A percentile compares a stretch with the other conserved stretches of the same genome.
phyloP scores from a whole-genome alignment of 2,113 vertebrate species.

The Dunckerocampus dactyliophorus region DNA sequence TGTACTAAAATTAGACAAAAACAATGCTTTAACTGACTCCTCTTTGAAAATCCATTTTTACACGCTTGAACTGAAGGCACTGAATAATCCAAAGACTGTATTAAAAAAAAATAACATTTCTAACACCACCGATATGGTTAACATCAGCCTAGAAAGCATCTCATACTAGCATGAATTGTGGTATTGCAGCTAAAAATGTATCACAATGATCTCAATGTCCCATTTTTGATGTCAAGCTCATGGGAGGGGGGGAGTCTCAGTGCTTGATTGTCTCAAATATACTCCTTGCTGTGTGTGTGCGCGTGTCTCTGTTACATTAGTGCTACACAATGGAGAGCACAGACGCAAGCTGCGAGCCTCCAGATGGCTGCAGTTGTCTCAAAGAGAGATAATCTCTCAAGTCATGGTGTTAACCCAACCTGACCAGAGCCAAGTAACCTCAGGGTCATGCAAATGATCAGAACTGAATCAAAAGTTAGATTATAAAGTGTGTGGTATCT shows the following conservation, averaged over 20 bases:
- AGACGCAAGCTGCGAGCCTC: conserved; percentile 13
- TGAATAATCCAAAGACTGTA: conserved; percentile 36
- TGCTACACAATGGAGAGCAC: not conserved
- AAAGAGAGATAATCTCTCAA: conserved; percentile 18
- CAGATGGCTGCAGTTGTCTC: conserved; percentile 15
- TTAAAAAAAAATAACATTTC: conserved; percentile 1
- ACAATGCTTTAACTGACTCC: conserved; percentile 5
- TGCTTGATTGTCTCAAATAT: conserved; percentile 40
- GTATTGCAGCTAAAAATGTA: conserved; percentile 11
- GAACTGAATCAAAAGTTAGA: too few species aligned
- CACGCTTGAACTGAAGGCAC: conserved; percentile 67
- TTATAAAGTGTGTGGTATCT: too few species aligned
- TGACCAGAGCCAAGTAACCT: not conserved
- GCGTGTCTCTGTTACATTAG: not conserved
- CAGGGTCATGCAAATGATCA: too few species aligned
- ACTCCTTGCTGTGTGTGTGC: conserved; percentile 9
- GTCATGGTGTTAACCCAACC: not conserved
- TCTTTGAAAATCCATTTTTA: conserved; percentile 13
- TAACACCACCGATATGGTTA: conserved; percentile 22
- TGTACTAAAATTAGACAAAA: not conserved
- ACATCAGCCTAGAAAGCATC: conserved; percentile 8
- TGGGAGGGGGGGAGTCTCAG: too few species aligned
- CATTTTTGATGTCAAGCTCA: too few species aligned
- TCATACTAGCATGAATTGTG: conserved; percentile 8
- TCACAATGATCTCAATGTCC: conserved; percentile 4